A percentile compares a stretch with the other conserved stretches of the same genome.
These are phyloP conservation scores for Marmota flaviventris DNA, from an alignment of 2,113 vertebrate genomes.

Conservation along the genomic window DNA sequence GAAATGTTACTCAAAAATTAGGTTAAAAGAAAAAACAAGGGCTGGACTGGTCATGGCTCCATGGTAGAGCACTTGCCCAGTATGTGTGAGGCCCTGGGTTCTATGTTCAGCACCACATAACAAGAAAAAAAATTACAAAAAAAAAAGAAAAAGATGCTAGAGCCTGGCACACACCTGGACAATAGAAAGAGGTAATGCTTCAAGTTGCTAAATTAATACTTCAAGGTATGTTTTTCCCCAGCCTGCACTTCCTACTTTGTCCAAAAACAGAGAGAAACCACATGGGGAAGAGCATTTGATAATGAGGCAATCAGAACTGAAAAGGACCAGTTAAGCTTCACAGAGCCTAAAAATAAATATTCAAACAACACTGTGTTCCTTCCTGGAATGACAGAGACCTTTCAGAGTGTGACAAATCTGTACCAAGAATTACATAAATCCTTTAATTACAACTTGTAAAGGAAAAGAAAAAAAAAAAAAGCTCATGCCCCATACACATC, in stretches of 20 bases:
- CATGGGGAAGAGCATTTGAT: not conserved
- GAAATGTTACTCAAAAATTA: not conserved
- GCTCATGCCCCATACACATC: not conserved
- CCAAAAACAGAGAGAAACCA: not conserved
- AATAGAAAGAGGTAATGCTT: not conserved
- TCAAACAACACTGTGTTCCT: not conserved
- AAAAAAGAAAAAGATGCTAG: too few species aligned
- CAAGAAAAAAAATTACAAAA: too few species aligned
- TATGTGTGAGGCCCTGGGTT: too few species aligned
- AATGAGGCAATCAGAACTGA: not conserved
- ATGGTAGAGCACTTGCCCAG: too few species aligned
- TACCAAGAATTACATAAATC: not conserved
- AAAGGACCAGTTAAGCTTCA: not conserved
- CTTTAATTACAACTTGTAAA: not conserved
- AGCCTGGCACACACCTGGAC: not conserved
- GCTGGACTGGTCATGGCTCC: not conserved
- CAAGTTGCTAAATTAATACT: slow-evolving; percentile 32
- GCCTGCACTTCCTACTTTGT: not conserved
- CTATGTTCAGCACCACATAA: too few species aligned
- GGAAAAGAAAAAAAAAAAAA: not conserved
- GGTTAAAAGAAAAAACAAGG: not conserved
- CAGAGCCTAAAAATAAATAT: not conserved
- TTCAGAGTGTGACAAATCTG: not conserved
- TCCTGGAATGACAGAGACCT: not conserved
- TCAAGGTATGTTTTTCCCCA: not conserved